Conservation (phyloP, 2,797 vertebrate genomes). For the Nasua narica region DNA sequence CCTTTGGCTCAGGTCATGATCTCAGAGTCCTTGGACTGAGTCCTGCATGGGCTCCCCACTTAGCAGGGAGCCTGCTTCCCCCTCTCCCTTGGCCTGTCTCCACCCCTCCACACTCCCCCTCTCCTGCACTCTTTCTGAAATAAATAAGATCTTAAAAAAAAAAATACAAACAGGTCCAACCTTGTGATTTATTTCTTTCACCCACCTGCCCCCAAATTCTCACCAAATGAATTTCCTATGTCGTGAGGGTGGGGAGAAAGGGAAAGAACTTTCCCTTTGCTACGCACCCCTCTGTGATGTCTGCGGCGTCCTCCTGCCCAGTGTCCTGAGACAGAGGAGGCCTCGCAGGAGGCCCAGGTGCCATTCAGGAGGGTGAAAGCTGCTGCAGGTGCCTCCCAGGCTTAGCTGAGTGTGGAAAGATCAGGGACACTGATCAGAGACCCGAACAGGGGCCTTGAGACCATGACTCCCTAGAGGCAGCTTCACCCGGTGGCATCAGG, state of each 20-base stretch:
- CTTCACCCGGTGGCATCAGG: neutral
- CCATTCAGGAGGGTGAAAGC: neutral
- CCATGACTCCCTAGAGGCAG: neutral
- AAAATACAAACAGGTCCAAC: neutral
- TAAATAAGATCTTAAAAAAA: neutral
- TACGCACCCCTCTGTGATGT: neutral
- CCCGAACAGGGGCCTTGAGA: neutral
- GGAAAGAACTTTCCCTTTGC: neutral
- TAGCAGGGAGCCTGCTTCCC: too few relatives aligned
- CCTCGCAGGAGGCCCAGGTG: neutral
- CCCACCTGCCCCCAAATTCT: neutral
- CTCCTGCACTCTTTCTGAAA: too few relatives aligned
- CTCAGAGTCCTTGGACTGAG: too few relatives aligned
- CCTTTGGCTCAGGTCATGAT: too few relatives aligned
- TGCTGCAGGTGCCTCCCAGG: too few relatives aligned
- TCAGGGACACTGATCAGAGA: neutral
- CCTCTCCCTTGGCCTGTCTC: too few relatives aligned
- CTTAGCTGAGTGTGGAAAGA: neutral
- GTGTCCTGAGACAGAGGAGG: neutral
- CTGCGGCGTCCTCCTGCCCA: rapidly evolving
- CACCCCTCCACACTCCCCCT: too few relatives aligned
- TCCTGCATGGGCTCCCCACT: too few relatives aligned
- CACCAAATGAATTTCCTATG: neutral
- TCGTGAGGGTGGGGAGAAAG: too few relatives aligned
- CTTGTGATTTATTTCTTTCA: neutral